Evolutionary conservation across 2,797 vertebrate species (phyloP).

Genomic region (Pitangus sulphuratus): DNA sequence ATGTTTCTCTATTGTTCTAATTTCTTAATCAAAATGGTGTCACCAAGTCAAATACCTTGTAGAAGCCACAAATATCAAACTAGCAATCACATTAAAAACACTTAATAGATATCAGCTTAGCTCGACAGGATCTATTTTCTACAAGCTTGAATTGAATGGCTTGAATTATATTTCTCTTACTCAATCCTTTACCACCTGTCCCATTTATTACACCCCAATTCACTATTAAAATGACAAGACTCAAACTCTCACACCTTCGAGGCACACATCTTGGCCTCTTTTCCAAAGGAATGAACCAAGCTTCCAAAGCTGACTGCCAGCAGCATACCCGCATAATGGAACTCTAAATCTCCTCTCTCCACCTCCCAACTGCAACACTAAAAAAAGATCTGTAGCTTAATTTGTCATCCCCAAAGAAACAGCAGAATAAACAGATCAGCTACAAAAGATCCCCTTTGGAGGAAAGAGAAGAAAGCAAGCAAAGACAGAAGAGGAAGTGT

Average conservation of each 20-base stretch:
- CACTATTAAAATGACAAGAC: neutral
- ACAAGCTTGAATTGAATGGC: neutral
- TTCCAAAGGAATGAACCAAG: neutral
- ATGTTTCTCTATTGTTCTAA: neutral
- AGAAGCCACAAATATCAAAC: neutral
- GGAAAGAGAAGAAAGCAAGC: neutral
- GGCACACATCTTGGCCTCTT: neutral
- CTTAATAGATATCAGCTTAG: neutral
- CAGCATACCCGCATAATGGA: neutral
- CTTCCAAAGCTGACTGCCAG: neutral
- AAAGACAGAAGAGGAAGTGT: conserved; percentile 36
- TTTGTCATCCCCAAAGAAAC: conserved; percentile 15
- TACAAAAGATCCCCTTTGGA: conserved; percentile 1
- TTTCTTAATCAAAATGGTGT: neutral
- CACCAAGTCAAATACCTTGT: neutral
- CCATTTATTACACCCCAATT: neutral
- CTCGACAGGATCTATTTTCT: neutral
- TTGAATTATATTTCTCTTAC: neutral
- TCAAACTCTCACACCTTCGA: neutral
- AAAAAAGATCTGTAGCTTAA: neutral
- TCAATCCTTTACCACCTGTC: neutral
- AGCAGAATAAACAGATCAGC: conserved; percentile 35
- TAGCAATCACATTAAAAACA: neutral
- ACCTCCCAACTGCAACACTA: neutral
- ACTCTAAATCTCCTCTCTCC: neutral